These are phyloP conservation scores for Sparus aurata DNA, from an alignment of 2,797 vertebrate species.

Conservation along the genomic window DNA sequence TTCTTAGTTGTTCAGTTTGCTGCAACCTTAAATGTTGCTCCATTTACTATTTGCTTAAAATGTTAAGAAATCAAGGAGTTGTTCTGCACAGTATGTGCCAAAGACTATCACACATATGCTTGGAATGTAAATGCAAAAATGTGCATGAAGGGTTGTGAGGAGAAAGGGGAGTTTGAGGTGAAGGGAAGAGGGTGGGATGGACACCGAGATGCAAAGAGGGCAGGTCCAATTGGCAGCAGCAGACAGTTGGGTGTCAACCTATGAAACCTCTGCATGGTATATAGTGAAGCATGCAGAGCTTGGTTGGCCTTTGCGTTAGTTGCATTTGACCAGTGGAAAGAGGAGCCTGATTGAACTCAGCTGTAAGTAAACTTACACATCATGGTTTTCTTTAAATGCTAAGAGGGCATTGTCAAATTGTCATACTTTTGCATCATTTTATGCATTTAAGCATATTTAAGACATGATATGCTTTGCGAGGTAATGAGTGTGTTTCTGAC, in stretches of 20 bases:
- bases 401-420: no score
- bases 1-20: not conserved
- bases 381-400: not conserved
- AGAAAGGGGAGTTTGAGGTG: constrained; percentile 14
- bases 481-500: not conserved
- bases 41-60: not conserved
- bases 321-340: constrained; percentile 27
- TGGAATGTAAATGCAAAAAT: constrained; percentile 36
- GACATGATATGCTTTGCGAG: not conserved
- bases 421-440: not conserved
- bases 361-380: constrained; percentile 50
- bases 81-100: not conserved
- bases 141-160: not conserved
- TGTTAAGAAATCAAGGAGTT: not conserved
- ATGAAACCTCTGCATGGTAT: constrained; percentile 36
- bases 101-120: not conserved
- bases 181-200: constrained; percentile 43
- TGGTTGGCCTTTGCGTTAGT: constrained; percentile 1
- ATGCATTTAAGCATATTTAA: not conserved
- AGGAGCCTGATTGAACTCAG: constrained; percentile 16
- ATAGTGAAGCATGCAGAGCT: constrained; percentile 39
- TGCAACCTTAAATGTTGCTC: not conserved
- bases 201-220: constrained; percentile 36
- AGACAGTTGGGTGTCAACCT: constrained; percentile 41
- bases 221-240: constrained; percentile 33